phyloP scores from a whole-genome alignment of 1,140 invertebrate genomes.

The Apis dorsata region DNA sequence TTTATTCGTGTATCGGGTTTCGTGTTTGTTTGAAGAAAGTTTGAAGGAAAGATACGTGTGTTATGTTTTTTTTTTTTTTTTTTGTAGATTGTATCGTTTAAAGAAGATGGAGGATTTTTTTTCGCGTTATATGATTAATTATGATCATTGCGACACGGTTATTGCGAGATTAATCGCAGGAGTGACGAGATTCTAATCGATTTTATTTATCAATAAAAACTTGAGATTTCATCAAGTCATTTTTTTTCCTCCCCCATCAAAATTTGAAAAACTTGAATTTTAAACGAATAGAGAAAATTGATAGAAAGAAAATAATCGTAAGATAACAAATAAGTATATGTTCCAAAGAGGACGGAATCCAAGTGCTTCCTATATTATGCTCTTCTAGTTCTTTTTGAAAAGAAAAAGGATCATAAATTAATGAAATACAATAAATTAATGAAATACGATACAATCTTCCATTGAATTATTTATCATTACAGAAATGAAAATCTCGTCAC shows the following conservation, averaged over 20 bases:
- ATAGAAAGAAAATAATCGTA: not conserved
- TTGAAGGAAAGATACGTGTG: too few relatives aligned
- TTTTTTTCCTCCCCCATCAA: not conserved
- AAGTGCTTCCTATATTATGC: conserved; percentile 44
- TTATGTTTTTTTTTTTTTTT: too few relatives aligned
- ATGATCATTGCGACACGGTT: not conserved
- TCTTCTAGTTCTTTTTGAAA: conserved; percentile 16
- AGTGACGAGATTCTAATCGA: conserved; percentile 24
- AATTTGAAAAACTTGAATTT: not conserved
- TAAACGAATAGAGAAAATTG: too few relatives aligned
- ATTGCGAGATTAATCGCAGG: conserved; percentile 7
- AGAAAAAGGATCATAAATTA: too few relatives aligned
- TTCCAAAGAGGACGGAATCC: not conserved
- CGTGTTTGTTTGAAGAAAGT: too few relatives aligned
- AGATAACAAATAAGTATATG: not conserved
- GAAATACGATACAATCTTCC: conserved; percentile 6
- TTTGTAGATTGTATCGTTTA: too few relatives aligned
- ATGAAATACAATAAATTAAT: too few relatives aligned
- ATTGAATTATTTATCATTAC: conserved; percentile 10
- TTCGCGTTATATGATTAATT: too few relatives aligned
- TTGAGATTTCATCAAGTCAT: not conserved
- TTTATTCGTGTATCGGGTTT: too few relatives aligned
- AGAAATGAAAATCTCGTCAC: conserved; percentile 27
- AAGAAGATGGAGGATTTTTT: too few relatives aligned
- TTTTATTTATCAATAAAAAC: too few relatives aligned